Conservation (phyloP, 2,888 invertebrate species). For the Callyntrura guangdongensis region DNA sequence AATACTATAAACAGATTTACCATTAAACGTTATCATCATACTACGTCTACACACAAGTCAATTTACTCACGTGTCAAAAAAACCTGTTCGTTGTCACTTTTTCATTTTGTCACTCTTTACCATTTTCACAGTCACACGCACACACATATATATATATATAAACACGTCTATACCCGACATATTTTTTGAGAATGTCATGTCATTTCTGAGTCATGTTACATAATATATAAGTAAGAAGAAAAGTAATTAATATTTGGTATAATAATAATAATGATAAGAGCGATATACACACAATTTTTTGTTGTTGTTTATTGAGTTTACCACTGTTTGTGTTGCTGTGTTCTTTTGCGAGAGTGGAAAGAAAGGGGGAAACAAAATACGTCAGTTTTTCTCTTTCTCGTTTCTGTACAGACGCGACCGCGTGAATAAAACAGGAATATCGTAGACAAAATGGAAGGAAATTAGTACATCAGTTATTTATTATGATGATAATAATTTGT, state of each 20-base stretch:
- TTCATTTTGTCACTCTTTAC: neutral
- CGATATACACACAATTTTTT: conserved; percentile 49
- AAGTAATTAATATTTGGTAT: conserved; percentile 7
- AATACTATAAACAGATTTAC: too few species aligned
- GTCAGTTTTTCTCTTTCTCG: conserved; percentile 9
- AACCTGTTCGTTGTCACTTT: neutral
- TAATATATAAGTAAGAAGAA: conserved; percentile 7
- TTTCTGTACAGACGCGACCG: conserved; percentile 54
- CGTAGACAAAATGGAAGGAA: neutral
- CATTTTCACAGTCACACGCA: neutral
- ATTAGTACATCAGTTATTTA: conserved; percentile 14
- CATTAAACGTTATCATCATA: neutral
- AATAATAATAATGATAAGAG: conserved; percentile 34
- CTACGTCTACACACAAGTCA: neutral
- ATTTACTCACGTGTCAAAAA: neutral
- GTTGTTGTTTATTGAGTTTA: conserved; percentile 42
- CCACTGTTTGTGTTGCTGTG: conserved; percentile 67
- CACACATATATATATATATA: too few species aligned
- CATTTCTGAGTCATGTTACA: neutral
- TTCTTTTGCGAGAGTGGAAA: conserved; percentile 42
- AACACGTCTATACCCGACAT: too few species aligned
- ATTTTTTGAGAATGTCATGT: too few species aligned
- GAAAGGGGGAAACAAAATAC: neutral
- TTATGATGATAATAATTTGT: neutral
- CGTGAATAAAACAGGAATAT: neutral